Evolutionary conservation across 2,113 vertebrate genomes (phyloP).

Genomic region (Miniopterus natalensis): DNA sequence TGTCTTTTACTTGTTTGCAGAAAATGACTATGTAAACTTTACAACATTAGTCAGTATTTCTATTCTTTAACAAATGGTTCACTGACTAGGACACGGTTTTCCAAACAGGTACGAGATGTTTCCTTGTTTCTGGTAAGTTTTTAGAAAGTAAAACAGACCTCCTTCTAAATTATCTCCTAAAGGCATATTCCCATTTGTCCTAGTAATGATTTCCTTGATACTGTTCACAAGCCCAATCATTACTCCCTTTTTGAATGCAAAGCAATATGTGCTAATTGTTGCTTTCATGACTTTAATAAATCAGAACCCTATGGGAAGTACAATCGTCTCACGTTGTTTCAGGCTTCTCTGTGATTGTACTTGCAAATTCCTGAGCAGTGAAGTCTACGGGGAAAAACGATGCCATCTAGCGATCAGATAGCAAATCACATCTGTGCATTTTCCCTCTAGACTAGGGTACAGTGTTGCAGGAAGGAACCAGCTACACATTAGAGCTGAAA

Average conservation of each 20-base stretch:
- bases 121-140: slow-evolving; percentile 33
- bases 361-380: not conserved
- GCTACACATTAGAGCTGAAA: not conserved
- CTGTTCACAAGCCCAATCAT: not conserved
- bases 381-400: slow-evolving; percentile 68
- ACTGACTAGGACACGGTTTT: not conserved
- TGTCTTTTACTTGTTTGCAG: not conserved
- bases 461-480: not conserved
- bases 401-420: slow-evolving; percentile 88
- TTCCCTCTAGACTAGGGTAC: not conserved
- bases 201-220: slow-evolving; percentile 7
- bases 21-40: not conserved
- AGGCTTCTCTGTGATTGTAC: not conserved
- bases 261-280: not conserved
- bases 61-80: not conserved
- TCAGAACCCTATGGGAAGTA: slow-evolving; percentile 1
- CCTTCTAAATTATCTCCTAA: not conserved
- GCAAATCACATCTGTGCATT: slow-evolving; percentile 78
- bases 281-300: slow-evolving; percentile 7
- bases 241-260: not conserved
- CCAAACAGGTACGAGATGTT: not conserved
- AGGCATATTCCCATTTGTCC: not conserved
- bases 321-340: not conserved
- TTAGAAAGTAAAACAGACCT: not conserved
- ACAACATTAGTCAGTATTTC: not conserved